Evolutionary conservation across 2,113 vertebrate species (phyloP).

Genomic region (Neodon shergylaensis): DNA sequence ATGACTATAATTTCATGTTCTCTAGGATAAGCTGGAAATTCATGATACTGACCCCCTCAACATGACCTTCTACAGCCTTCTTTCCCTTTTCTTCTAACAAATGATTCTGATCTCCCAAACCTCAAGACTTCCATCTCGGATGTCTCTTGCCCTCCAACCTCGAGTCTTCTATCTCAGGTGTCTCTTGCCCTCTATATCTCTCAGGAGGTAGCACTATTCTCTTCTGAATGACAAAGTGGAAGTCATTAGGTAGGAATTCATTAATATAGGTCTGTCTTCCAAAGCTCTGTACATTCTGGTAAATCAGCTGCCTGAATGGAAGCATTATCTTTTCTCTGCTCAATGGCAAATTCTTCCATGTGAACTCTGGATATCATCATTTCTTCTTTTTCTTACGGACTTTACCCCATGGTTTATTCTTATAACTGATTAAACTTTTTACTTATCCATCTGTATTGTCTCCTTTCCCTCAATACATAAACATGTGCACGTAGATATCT

Average conservation of each 20-base stretch:
- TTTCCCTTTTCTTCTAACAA: neutral
- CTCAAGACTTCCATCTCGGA: neutral
- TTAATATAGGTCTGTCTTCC: neutral
- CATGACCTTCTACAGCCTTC: neutral
- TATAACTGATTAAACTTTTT: slow-evolving; percentile 35
- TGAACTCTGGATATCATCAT: neutral
- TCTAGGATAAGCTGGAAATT: slow-evolving; percentile 17
- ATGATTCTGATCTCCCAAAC: neutral
- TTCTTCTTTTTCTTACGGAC: slow-evolving; percentile 21
- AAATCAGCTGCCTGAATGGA: slow-evolving; percentile 12
- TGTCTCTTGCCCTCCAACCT: neutral
- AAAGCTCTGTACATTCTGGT: slow-evolving; percentile 7
- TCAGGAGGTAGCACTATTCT: neutral
- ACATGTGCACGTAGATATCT: neutral
- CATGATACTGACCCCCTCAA: neutral
- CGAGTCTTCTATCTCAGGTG: neutral
- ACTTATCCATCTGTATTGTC: neutral
- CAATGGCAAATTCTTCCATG: neutral
- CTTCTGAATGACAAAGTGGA: slow-evolving; percentile 26
- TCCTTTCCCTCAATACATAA: slow-evolving; percentile 33
- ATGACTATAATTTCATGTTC: neutral
- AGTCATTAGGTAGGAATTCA: neutral
- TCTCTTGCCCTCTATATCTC: neutral
- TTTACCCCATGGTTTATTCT: neutral
- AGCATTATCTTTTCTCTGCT: slow-evolving; percentile 3